Conservation (phyloP, 2,113 vertebrate species). For the Hymenochirus boettgeri region DNA sequence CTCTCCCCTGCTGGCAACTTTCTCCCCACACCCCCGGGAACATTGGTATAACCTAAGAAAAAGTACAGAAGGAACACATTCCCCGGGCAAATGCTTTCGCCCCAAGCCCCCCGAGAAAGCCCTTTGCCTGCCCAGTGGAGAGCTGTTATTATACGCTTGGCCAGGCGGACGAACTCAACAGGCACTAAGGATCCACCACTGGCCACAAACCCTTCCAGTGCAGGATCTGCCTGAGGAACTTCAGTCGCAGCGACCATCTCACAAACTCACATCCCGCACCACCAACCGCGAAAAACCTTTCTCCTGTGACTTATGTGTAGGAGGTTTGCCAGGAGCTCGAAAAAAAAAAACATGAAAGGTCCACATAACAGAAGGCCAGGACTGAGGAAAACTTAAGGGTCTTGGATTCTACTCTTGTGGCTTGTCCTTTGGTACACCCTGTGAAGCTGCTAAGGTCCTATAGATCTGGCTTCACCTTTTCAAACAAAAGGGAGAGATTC, state of each 20-base stretch:
- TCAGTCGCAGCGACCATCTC: constrained; percentile 96
- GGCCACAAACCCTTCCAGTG: constrained; percentile 98
- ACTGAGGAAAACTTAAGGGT: constrained; percentile 84
- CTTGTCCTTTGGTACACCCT: constrained; percentile 63
- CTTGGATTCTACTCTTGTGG: constrained; percentile 67
- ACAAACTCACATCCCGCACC: constrained; percentile 96
- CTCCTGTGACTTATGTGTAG: constrained; percentile 92
- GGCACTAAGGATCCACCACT: constrained; percentile 94
- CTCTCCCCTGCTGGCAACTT: constrained; percentile 62
- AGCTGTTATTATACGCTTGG: constrained; percentile 91
- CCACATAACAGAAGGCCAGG: constrained; percentile 89
- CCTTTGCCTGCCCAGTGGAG: constrained; percentile 90
- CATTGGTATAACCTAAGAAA: constrained; percentile 64
- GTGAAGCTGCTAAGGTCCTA: constrained; percentile 41
- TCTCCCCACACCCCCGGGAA: constrained; percentile 60
- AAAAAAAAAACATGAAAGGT: constrained; percentile 90
- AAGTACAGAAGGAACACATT: constrained; percentile 71
- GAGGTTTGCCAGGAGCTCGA: constrained; percentile 87
- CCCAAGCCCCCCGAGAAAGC: constrained; percentile 88
- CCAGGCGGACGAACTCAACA: constrained; percentile 90
- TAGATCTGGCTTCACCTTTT: background rate
- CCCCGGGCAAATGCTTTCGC: constrained; percentile 75
- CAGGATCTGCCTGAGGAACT: constrained; percentile 93
- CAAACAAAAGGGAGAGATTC: constrained; percentile 7
- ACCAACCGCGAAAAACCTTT: constrained; percentile 97